These are phyloP conservation scores for Gnatocerus cornutus DNA, from an alignment of 2,888 invertebrate species.

Conservation along the genomic window DNA sequence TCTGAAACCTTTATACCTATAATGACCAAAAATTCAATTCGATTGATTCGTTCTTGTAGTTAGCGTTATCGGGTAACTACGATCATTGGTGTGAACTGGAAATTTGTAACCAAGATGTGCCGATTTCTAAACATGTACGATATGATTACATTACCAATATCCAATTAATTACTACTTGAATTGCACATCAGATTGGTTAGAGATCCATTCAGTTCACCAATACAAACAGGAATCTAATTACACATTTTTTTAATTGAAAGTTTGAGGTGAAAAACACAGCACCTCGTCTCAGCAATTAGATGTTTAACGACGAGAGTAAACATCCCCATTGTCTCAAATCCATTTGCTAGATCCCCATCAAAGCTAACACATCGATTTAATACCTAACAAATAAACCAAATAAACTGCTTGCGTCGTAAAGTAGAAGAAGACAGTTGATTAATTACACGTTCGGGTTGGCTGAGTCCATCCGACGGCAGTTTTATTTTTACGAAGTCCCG, in stretches of 20 bases:
- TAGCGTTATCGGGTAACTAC: too few relatives aligned
- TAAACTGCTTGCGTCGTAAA: constrained; percentile 25
- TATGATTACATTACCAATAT: constrained; percentile 2
- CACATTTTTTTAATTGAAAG: too few relatives aligned
- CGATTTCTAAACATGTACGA: neutral
- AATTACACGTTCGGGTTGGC: constrained; percentile 19
- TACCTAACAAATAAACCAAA: constrained; percentile 28
- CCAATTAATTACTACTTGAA: neutral
- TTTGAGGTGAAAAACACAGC: too few relatives aligned
- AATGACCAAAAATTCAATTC: too few relatives aligned
- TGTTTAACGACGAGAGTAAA: constrained; percentile 1
- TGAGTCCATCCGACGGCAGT: constrained; percentile 21
- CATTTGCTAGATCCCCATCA: constrained; percentile 9
- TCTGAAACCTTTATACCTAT: too few relatives aligned
- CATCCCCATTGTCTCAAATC: constrained; percentile 9
- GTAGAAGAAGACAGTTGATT: constrained; percentile 32
- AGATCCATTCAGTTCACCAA: neutral
- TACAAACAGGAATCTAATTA: too few relatives aligned
- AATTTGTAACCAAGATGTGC: constrained; percentile 1
- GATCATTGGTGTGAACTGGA: neutral
- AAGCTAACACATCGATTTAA: constrained; percentile 26
- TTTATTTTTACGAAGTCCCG: constrained; percentile 29
- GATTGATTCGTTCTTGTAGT: too few relatives aligned
- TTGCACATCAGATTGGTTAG: neutral
- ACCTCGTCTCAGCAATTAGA: neutral